Base-by-base conservation (phyloP, 2,113 vertebrate species). In the Orthonyx spaldingii region DNA sequence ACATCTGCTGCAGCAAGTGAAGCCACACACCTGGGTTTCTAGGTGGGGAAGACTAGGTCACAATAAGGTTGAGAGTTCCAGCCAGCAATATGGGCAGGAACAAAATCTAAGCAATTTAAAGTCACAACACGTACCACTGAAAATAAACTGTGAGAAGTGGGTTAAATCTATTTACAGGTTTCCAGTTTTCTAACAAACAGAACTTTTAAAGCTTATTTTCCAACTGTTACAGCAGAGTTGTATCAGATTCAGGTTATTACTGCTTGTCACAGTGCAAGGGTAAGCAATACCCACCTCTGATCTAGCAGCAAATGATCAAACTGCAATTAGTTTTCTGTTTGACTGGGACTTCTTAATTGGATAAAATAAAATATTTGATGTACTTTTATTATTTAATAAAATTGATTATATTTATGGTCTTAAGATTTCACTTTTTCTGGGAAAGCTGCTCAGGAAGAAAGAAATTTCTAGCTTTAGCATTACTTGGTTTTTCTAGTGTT, bases 371-470 rank as follows among this genome's bases (percentile, higher is more conserved):
- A 95, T 95, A 90, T 94, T 96, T 97, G 90, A 96, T 94, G 97
- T 94, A 96, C 94, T 96, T 97, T 93, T 96, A 94, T 91, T 95
- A 96, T 95, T 96, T 94, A 97, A 97, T 97, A 95, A 96, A 97
- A 96, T 56, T 87, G n/a, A 95, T 96, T 95, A 94, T 97, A 96
- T 96, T 97, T 97, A 97, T 94, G 89, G 91, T 93, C 94, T 92
- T 96, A 93, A 93, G 93, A 89, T 44, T 90, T 94, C 56, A 89
- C 52, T 89, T 91, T 88, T 74, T 82, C 75, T 57, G 49, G 39
- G 49, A 89, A 90, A 86, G 52, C 21, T 84, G 16, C 79, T 89
- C 68, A 93, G 82, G 50, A 88, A 76, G 9, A 77, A 91, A 79
- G 23, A 32, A 10, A 47, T 42, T 77, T 61, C 44, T 75, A 84